Base-by-base conservation (phyloP, 2,888 invertebrate species). In the Cremastobaeus sp. region DNA sequence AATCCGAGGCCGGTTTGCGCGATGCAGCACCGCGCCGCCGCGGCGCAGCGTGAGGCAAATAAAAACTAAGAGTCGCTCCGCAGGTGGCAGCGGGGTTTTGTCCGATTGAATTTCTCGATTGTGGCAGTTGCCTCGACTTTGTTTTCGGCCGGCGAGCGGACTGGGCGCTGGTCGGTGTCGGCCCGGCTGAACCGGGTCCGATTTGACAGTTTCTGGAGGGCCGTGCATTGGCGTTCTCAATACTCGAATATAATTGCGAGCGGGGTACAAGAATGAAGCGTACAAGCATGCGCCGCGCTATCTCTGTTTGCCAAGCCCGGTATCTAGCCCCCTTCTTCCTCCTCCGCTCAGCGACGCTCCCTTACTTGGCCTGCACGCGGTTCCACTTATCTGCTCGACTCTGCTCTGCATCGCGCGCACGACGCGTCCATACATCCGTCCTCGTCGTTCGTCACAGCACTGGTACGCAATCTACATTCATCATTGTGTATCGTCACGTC, bases 261-360 rank as follows among this genome's bases (percentile, higher is more conserved):
- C 50, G 57, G 50, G 37, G 62, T 64, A 68, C 41, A 69, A 68
- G 68, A 68, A 74, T 68, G 74, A 74, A 65, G 62, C 52, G 59
- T 73, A 60, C 60, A 66, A 68, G 66, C 73, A 73, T 73, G 79
- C 78, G 80, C 79, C 75, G 74, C 76, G 78, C 83, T 86, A 86
- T 85, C 86, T 84, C 79, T 86, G 85, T 85, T 86, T 86, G 84
- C 85, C 85, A 84, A 85, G 84, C 84, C 86, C 81, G 85, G 85
- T 86, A 86, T 86, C 86, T 85, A 62, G 72, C 68, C 59, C 69
- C 74, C 81, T 74, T 81, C 79, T 80, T 82, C 81, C 74, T 82
- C 81, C 81, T 80, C 81, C 78, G 77, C 74, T 62, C 66, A 57
- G 34, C 68, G 73, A 68, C 73, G 65, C 70, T 74, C 74, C 66